These are phyloP conservation scores for Casuarius casuarius DNA, from an alignment of 2,113 vertebrate genomes.

Conservation along the genomic window DNA sequence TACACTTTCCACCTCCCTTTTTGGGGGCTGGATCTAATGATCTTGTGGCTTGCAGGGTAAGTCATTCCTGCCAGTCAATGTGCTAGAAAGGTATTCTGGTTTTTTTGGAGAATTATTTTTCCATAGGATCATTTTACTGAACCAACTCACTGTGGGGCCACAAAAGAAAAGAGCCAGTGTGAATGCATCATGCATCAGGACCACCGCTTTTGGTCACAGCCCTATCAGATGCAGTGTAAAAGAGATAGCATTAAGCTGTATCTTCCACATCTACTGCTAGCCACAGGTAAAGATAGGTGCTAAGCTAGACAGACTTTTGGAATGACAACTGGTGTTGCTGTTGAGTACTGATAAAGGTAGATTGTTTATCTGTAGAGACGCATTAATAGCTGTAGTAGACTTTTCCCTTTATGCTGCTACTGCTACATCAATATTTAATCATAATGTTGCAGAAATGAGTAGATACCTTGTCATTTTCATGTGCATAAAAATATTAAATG, in stretches of 20 bases:
- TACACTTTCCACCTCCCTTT: not conserved
- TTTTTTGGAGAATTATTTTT: not conserved
- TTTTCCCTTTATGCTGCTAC: not conserved
- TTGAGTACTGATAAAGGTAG: conserved; percentile 42
- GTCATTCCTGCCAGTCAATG: not conserved
- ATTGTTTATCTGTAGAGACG: conserved; percentile 34
- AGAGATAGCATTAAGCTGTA: not conserved
- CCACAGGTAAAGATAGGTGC: not conserved
- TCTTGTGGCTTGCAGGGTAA: not conserved
- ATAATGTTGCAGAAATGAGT: not conserved
- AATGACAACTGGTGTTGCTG: conserved; percentile 50
- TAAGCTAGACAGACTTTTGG: conserved; percentile 40
- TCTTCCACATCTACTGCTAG: not conserved
- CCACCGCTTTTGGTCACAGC: not conserved
- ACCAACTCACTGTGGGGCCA: not conserved
- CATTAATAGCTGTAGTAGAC: not conserved
- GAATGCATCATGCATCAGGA: not conserved
- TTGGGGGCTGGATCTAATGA: not conserved
- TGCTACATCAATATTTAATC: conserved; percentile 51
- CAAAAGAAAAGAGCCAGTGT: not conserved
- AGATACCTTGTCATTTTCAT: not conserved
- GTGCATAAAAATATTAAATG: not conserved
- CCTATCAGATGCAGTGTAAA: not conserved
- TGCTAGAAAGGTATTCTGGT: not conserved
- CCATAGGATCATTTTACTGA: not conserved